A percentile compares a stretch with the other conserved stretches of the same genome.
Conservation (phyloP, 1,140 invertebrate genomes). For the Paraescarpia echinospica region DNA sequence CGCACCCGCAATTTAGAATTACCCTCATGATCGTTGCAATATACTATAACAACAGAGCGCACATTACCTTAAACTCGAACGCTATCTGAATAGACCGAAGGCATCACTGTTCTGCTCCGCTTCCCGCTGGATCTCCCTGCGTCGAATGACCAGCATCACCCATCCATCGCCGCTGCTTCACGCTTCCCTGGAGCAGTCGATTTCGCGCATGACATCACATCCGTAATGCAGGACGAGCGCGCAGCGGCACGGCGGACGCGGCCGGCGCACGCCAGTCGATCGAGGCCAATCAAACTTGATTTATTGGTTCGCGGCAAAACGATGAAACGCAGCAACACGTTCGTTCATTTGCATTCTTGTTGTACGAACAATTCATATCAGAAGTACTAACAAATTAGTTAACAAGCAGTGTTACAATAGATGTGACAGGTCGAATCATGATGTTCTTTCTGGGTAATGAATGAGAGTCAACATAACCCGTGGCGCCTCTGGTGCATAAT, state of each 20-base stretch:
- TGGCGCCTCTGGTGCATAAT: too few relatives aligned
- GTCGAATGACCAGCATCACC: background rate
- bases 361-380: too few relatives aligned
- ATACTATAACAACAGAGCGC: background rate
- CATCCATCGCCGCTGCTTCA: background rate
- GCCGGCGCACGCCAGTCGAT: background rate
- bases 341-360: too few relatives aligned
- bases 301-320: background rate
- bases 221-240: background rate
- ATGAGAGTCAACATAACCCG: too few relatives aligned
- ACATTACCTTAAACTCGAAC: background rate
- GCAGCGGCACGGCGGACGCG: background rate
- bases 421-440: too few relatives aligned
- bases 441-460: too few relatives aligned
- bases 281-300: background rate
- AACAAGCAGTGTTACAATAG: too few relatives aligned
- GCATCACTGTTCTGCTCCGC: background rate
- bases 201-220: slow-evolving; percentile 4
- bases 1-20: background rate
- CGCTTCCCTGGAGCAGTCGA: slow-evolving; percentile 2
- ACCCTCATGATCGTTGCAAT: background rate
- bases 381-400: too few relatives aligned
- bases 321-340: too few relatives aligned
- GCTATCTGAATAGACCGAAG: background rate
- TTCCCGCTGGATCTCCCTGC: background rate